Base-by-base conservation (phyloP, 2,113 vertebrate species). In the Ptychochromis oligacanthus region DNA sequence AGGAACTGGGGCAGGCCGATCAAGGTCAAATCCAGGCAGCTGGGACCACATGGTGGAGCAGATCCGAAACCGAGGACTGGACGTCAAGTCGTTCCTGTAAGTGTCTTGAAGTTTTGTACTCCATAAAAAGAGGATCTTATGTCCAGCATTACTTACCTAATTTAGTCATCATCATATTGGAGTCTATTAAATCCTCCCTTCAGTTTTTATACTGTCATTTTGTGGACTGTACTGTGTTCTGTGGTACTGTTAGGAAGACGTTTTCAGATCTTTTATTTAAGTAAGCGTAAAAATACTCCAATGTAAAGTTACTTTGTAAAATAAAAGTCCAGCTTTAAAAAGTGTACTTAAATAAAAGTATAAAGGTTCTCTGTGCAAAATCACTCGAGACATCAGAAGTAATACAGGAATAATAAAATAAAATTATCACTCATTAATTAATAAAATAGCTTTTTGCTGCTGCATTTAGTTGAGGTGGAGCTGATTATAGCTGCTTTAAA, bases 1-100 rank as follows among this genome's bases (percentile, higher is more conserved):
- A 91, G 95, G 95, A 65, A 91, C 93, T 14, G 96, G 96, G n/a
- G 96, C 97, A 6, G 96, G 97, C 65, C 95, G 96, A 85, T 98
- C 97, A 74, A 96, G 97, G 92, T 97, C 97, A 92, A 98, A 98
- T 90, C 97, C 98, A 2, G 98, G 98, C 92, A 99, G 98, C 96
- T 99, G 97, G 98, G 98, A 99, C 95, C 97, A 99, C 93, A 95
- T 99, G 97, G 96, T 99, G 97, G 97, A 98, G 92, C 98, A 99
- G 95, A 98, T 99, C 93, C 98, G 98, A 91, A 96, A 96, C 95
- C 97, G 97, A 92, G 98, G 98, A 90, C 96, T 99, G 97, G 98
- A 99, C 74, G 97, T 99, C 96, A 99, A 97, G 94, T 99, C 98
- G 58, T 99, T 99, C 92, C 94, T 99, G 98, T 99, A 96, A 99